Base-by-base conservation (phyloP, 2,888 invertebrate genomes). In the Troglohyphantes excavatus region DNA sequence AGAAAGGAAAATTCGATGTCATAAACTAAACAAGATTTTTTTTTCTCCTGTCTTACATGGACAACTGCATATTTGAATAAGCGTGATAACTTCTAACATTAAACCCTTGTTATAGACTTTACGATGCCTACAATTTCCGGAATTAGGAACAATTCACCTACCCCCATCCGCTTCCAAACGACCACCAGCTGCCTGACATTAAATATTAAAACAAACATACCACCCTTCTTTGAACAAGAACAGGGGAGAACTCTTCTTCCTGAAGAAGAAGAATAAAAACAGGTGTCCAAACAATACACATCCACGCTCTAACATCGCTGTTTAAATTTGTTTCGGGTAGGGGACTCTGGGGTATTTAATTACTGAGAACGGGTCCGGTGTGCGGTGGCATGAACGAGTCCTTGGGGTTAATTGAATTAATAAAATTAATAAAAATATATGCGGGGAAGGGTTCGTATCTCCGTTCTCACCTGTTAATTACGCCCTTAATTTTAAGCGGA, bases 381-480 rank as follows among this genome's bases (percentile, higher is more conserved):
- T 46, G 2, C 17, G n/a, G 53, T 17, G 5, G 17, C 53, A n/a
- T 17, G 53, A 53, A n/a, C n/a, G 53, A 17, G 2, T 2, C 53
- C 53, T 13, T n/a, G 17, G 53, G 13, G 53, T 53, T 53, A 53
- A 53, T 53, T 53, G 17, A 53, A 53, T 53, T 53, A 53, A 53
- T n/a, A 17, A n/a, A 53, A 53, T 53, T 53, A 53, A 13, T n/a
- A 53, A 17, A n/a, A 17, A 53, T 53, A 1, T n/a, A 17, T 53
- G 53, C 17, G 13, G 53, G 33, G 33, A 33, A 33, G 33, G 33
- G 33, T 33, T 33, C 33, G n/a, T 53, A 53, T 53, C 19, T 79
- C n/a, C 59, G 63, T 75, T 63, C 39, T 84, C 84, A 84, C 75
- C 75, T 76, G 76, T 76, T 85, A 85, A 85, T 85, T 85, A 76